Evolutionary conservation across 2,797 vertebrate genomes (phyloP).

Genomic region (Cheirogaleus major): DNA sequence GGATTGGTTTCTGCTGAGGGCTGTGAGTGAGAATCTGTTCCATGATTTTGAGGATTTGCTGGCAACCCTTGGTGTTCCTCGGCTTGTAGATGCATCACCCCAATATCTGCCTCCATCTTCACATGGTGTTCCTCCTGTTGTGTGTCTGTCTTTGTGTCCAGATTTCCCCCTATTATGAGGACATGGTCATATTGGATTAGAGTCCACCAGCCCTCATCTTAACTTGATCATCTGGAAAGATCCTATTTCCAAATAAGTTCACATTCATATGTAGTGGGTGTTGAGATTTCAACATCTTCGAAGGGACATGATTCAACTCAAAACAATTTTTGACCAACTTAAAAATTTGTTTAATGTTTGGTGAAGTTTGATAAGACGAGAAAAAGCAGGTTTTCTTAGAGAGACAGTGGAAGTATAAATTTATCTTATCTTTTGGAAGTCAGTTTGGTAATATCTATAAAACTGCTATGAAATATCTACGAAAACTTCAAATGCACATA

Average conservation of each 20-base stretch:
- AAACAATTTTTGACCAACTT: not conserved
- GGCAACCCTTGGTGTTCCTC: not conserved
- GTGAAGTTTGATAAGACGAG: not conserved
- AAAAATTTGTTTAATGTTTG: not conserved
- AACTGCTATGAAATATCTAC: not conserved
- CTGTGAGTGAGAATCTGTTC: not conserved
- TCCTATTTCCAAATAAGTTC: not conserved
- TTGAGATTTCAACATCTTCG: not conserved
- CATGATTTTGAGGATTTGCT: not conserved
- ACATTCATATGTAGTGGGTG: not conserved
- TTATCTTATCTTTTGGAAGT: not conserved
- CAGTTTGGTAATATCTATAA: not conserved
- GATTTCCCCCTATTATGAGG: not conserved
- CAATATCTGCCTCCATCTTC: not conserved
- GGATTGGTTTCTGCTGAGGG: not conserved
- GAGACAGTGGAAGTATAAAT: not conserved
- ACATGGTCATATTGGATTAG: not conserved
- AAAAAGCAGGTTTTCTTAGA: not conserved
- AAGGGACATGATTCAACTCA: not conserved
- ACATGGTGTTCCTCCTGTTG: not conserved
- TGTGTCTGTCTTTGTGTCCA: not conserved
- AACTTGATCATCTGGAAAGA: not conserved
- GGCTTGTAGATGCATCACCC: not conserved
- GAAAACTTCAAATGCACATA: slow-evolving; percentile 23
- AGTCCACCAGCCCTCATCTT: not conserved